A percentile compares a stretch with the other conserved stretches of the same genome.
These are phyloP conservation scores for Cyprinella venusta DNA, from an alignment of 2,797 vertebrate genomes.

Conservation along the genomic window DNA sequence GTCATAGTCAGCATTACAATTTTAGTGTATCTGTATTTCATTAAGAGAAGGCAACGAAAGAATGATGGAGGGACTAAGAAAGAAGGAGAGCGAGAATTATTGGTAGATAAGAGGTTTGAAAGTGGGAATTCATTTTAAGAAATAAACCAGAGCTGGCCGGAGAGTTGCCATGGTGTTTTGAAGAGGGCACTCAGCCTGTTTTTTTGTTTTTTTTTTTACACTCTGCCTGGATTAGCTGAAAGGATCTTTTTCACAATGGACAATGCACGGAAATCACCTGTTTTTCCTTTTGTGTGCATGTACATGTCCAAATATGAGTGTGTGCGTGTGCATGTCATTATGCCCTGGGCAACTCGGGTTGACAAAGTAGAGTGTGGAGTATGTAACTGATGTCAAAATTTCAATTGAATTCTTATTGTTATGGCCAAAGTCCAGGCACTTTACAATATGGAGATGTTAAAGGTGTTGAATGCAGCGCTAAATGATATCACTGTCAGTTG, in stretches of 20 bases:
- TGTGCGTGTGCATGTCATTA: background rate
- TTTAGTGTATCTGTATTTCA: background rate
- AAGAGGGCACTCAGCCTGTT: slow-evolving; percentile 49
- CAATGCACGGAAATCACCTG: slow-evolving; percentile 43
- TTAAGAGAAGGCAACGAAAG: slow-evolving; percentile 3
- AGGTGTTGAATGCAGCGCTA: background rate
- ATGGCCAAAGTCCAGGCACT: background rate
- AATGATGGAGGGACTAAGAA: background rate
- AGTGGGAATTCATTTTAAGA: slow-evolving; percentile 23
- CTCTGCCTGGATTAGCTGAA: slow-evolving; percentile 35
- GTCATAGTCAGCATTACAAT: background rate
- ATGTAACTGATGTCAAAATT: background rate
- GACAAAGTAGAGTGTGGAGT: background rate
- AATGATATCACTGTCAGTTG: background rate
- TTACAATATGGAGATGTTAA: background rate
- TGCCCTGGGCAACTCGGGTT: too few relatives aligned
- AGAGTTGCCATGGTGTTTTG: slow-evolving; percentile 57
- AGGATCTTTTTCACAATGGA: slow-evolving; percentile 49
- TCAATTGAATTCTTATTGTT: background rate
- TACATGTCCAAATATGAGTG: slow-evolving; percentile 9
- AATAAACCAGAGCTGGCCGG: slow-evolving; percentile 24
- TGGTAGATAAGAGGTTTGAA: background rate
- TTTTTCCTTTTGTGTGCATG: slow-evolving; percentile 16
- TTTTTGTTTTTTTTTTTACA: slow-evolving; percentile 43
- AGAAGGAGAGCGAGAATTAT: slow-evolving; percentile 14